Conservation (phyloP, 2,797 vertebrate species). For the Neosilurus mollespiculum region DNA sequence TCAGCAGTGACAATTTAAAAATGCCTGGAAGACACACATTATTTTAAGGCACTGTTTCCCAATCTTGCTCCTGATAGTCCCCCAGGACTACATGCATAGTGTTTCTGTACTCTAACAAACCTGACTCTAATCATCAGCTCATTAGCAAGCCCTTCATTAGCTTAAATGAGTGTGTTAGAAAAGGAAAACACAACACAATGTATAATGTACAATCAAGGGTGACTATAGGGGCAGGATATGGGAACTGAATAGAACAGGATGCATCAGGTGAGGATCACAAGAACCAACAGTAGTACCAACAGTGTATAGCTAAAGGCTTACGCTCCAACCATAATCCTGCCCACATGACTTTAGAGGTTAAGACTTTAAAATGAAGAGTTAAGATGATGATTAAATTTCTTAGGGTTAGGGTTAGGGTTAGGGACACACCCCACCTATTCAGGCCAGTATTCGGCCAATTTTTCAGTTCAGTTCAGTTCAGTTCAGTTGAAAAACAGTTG, state of each 20-base stretch:
- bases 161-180: slow-evolving; percentile 8
- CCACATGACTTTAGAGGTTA: too few species aligned
- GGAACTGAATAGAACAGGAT: neutral
- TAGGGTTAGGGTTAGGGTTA: too few species aligned
- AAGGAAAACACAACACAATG: slow-evolving; percentile 1
- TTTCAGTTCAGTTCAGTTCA: too few species aligned
- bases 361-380: too few species aligned
- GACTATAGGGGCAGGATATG: neutral
- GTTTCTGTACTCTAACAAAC: slow-evolving; percentile 24
- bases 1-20: slow-evolving; percentile 14
- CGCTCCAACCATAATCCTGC: too few species aligned
- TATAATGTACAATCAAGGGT: neutral
- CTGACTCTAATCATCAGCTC: slow-evolving; percentile 35
- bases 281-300: too few species aligned
- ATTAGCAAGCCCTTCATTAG: slow-evolving; percentile 36
- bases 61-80: slow-evolving; percentile 15
- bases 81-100: slow-evolving; percentile 13
- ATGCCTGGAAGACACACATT: slow-evolving; percentile 16
- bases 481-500: too few species aligned
- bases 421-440: too few species aligned
- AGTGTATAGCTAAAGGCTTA: too few species aligned
- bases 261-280: neutral
- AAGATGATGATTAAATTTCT: too few species aligned
- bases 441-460: too few species aligned
- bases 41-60: slow-evolving; percentile 10